Percentiles rank a stretch among this genome's conserved stretches.
Conservation (phyloP, 92 coral and sea anemone species). For the Blastomussa wellsi region DNA sequence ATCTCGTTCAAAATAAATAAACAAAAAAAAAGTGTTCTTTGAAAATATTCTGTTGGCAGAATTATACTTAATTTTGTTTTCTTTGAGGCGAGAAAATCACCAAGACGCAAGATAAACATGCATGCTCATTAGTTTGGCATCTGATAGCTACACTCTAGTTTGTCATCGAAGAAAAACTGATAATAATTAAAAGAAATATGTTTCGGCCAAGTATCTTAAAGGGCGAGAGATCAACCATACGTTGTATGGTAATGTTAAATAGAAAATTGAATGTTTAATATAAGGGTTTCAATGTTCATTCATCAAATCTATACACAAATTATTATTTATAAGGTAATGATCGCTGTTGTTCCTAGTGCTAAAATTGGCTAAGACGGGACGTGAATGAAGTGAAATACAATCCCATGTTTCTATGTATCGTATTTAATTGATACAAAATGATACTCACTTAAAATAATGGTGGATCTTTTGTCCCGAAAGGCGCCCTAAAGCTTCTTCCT, state of each 20-base stretch:
- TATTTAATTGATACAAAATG: conserved; percentile 3
- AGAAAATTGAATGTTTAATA: conserved; percentile 5
- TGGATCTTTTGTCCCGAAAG: conserved; percentile 22
- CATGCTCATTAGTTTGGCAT: neutral
- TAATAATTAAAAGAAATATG: neutral
- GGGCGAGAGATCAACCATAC: neutral
- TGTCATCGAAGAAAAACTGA: neutral
- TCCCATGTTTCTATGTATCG: neutral
- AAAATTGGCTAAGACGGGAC: conserved; percentile 9
- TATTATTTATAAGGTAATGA: conserved; percentile 1
- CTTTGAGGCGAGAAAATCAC: neutral
- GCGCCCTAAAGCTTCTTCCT: conserved; percentile 19
- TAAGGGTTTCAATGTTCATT: conserved; percentile 3
- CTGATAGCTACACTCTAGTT: neutral
- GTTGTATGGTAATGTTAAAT: neutral
- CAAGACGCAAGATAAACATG: neutral
- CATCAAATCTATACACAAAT: neutral
- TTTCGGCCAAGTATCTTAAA: too few species aligned
- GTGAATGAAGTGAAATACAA: conserved; percentile 16
- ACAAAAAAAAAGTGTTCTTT: neutral
- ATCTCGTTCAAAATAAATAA: neutral
- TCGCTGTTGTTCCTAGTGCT: conserved; percentile 2
- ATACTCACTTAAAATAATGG: conserved; percentile 31
- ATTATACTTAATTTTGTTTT: neutral
- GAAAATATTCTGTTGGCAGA: neutral